A percentile compares a stretch with the other conserved stretches of the same genome.
phyloP scores from a whole-genome alignment of 2,797 vertebrate species.

The Acrossocheilus wenchowensis region DNA sequence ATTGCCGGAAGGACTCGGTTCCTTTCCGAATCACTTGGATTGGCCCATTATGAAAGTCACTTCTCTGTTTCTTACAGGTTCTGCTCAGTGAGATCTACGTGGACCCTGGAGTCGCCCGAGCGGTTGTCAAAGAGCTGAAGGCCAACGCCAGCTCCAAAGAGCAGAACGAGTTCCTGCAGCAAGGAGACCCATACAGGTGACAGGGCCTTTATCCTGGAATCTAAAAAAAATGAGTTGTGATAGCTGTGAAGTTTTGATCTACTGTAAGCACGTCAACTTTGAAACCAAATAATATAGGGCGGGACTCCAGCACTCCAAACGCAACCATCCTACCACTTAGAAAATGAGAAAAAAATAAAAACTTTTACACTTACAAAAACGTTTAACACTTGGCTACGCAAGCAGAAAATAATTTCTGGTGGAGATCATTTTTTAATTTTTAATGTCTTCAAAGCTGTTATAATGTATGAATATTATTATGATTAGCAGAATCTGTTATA shows the following conservation, averaged over 20 bases:
- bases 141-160: conserved; percentile 90
- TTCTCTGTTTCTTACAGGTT: conserved; percentile 76
- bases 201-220: neutral
- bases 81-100: conserved; percentile 95
- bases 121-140: conserved; percentile 94
- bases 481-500: neutral
- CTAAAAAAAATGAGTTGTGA: neutral
- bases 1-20: conserved; percentile 8
- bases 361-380: neutral
- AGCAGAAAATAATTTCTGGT: neutral
- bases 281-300: neutral
- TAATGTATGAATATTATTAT: neutral
- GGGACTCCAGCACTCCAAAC: neutral
- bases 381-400: neutral
- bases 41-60: conserved; percentile 20
- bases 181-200: conserved; percentile 94
- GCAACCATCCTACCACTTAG: neutral
- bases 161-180: conserved; percentile 92
- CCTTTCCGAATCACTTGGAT: neutral
- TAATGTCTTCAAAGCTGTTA: neutral
- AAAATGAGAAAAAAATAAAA: neutral
- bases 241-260: neutral
- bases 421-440: neutral
- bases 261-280: neutral
- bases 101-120: conserved; percentile 86